Evolutionary conservation across 2,797 vertebrate species (phyloP).

Genomic region (Artibeus jamaicensis): DNA sequence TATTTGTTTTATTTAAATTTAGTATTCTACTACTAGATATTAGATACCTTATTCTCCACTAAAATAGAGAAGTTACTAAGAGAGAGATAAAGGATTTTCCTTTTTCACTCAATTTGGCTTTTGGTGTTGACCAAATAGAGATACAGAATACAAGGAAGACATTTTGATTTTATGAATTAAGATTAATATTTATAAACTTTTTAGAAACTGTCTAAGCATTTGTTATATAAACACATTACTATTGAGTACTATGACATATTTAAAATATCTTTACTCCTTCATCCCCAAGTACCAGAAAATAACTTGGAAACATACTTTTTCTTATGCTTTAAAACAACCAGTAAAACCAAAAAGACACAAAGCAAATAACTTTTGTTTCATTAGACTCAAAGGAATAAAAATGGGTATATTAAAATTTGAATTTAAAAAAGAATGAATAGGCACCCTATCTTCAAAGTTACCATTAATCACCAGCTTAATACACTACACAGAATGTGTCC

Average conservation of each 20-base stretch:
- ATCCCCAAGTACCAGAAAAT: neutral
- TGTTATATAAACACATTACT: neutral
- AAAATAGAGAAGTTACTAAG: neutral
- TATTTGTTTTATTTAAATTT: neutral
- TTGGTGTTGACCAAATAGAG: neutral
- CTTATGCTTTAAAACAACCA: neutral
- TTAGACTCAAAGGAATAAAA: conserved; percentile 9
- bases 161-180: conserved; percentile 12
- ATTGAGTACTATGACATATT: neutral
- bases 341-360: neutral
- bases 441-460: conserved; percentile 37
- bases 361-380: conserved; percentile 30
- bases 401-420: conserved; percentile 23
- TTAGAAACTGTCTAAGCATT: neutral
- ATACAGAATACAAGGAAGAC: neutral
- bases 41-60: neutral
- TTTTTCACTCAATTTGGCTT: neutral
- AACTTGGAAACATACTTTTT: conserved; percentile 22
- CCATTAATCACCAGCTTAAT: conserved; percentile 67
- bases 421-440: neutral
- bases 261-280: neutral
- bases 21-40: neutral
- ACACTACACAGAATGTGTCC: conserved; percentile 69
- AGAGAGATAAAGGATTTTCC: neutral
- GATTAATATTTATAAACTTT: neutral